These are phyloP conservation scores for Campylomormyrus numenius DNA, from an alignment of 2,113 vertebrate genomes.

Conservation along the genomic window DNA sequence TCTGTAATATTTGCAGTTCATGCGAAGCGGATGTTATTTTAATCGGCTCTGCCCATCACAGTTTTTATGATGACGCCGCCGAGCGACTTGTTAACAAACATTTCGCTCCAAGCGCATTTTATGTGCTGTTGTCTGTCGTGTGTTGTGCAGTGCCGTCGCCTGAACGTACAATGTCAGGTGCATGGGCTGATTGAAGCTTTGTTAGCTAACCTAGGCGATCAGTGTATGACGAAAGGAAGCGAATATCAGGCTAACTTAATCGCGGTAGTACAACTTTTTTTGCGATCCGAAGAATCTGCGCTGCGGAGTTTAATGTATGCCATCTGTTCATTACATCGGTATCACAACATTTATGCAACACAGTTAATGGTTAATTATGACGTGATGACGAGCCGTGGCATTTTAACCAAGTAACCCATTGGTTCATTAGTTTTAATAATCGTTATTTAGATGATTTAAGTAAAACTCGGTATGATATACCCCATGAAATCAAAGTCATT, in stretches of 20 bases:
- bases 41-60: not conserved
- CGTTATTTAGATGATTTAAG: not conserved
- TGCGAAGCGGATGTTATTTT: not conserved
- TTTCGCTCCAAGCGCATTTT: not conserved
- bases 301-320: not conserved
- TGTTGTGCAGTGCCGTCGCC: not conserved
- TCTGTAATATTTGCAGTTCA: not conserved
- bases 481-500: not conserved
- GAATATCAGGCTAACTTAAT: too few species aligned
- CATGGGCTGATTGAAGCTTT: not conserved
- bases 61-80: not conserved
- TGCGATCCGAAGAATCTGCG: not conserved
- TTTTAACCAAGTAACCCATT: not conserved
- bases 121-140: not conserved
- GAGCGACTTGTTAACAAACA: not conserved
- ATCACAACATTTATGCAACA: not conserved
- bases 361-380: not conserved
- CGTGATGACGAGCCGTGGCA: not conserved
- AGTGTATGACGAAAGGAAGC: not conserved
- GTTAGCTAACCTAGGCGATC: not conserved
- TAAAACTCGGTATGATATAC: not conserved
- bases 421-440: not conserved
- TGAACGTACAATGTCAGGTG: not conserved
- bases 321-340: not conserved
- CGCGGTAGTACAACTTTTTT: not conserved